Conservation (phyloP, 2,888 invertebrate species). For the Blastobasis adustella region DNA sequence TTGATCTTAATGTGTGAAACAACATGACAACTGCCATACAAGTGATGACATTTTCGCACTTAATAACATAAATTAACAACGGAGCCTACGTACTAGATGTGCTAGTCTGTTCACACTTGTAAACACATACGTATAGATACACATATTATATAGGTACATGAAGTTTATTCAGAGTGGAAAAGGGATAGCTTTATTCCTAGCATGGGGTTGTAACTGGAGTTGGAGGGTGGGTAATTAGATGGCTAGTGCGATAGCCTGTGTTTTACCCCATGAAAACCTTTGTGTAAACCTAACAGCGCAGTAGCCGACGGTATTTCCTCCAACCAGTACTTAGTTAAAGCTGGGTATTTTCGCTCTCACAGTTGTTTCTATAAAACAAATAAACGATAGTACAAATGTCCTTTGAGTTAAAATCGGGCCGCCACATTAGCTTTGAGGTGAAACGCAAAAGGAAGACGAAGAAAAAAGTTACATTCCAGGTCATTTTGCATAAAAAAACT, state of each 20-base stretch:
- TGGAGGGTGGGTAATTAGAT: slow-evolving; percentile 53
- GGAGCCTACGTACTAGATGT: too few species aligned
- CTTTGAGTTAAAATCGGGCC: slow-evolving; percentile 47
- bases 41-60: too few species aligned
- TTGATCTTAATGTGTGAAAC: too few species aligned
- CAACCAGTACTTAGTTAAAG: slow-evolving; percentile 6
- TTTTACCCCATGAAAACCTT: slow-evolving; percentile 35
- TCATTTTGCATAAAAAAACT: slow-evolving; percentile 11
- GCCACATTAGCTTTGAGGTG: slow-evolving; percentile 51
- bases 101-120: too few species aligned
- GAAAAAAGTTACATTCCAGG: slow-evolving; percentile 64
- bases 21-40: too few species aligned
- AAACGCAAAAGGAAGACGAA: slow-evolving; percentile 49
- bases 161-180: slow-evolving; percentile 28
- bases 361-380: too few species aligned
- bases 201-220: slow-evolving; percentile 28
- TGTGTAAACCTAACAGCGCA: slow-evolving; percentile 20
- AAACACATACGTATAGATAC: too few species aligned
- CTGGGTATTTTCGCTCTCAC: too few species aligned
- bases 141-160: too few species aligned
- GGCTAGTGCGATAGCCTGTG: slow-evolving; percentile 49
- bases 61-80: too few species aligned
- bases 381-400: slow-evolving; percentile 33
- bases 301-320: slow-evolving; percentile 45
- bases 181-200: slow-evolving; percentile 42